Conservation (phyloP, 2,113 vertebrate species). For the Rhadina sibilatrix region DNA sequence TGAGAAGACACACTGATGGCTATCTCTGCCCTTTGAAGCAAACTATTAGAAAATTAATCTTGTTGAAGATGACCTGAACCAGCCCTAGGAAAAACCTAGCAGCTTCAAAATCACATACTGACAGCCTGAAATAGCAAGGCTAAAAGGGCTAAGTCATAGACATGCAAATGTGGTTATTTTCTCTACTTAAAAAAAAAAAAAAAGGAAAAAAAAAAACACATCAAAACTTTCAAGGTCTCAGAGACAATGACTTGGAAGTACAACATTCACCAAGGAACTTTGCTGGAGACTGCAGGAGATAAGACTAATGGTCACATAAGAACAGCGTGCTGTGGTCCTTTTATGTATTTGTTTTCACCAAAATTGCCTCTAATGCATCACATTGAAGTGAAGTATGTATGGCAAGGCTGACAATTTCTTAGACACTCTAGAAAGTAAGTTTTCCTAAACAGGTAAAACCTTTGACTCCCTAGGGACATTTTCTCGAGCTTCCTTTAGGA, state of each 20-base stretch:
- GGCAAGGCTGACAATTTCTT: background rate
- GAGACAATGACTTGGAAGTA: background rate
- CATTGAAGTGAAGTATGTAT: background rate
- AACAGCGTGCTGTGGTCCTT: background rate
- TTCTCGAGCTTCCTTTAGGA: background rate
- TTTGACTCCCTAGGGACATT: background rate
- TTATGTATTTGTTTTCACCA: background rate
- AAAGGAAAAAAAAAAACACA: accelerated
- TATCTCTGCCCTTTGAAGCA: slow-evolving; percentile 46
- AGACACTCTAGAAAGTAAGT: background rate
- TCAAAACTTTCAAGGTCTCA: background rate
- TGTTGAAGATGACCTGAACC: slow-evolving; percentile 38
- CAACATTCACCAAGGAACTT: background rate
- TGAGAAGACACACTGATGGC: background rate
- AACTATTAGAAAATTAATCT: slow-evolving; percentile 44
- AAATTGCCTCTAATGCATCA: background rate
- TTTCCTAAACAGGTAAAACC: background rate
- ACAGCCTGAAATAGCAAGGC: background rate
- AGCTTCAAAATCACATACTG: slow-evolving; percentile 3
- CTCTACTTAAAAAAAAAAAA: background rate
- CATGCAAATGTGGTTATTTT: slow-evolving; percentile 3
- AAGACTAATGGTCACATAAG: background rate
- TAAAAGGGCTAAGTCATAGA: background rate
- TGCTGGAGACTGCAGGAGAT: background rate
- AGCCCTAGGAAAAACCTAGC: background rate